phyloP scores from a whole-genome alignment of 2,888 invertebrate species.

The Acanthosoma haemorrhoidale region DNA sequence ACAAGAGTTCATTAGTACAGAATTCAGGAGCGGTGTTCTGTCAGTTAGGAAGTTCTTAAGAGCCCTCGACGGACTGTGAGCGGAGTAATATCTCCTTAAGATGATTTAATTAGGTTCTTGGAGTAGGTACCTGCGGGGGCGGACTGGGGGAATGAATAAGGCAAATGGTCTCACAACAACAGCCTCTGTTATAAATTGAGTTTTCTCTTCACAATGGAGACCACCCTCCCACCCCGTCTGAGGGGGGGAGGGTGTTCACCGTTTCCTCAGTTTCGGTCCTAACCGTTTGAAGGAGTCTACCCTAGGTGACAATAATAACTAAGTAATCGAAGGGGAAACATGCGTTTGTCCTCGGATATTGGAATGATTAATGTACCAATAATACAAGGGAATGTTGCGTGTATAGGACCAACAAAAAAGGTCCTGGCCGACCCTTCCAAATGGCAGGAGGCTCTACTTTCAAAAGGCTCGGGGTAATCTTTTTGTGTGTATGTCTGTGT shows the following conservation, averaged over 20 bases:
- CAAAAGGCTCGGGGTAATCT: no score
- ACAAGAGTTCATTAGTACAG: slow-evolving; percentile 7
- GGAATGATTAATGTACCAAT: no score
- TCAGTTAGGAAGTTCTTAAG: background rate
- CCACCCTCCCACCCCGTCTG: background rate
- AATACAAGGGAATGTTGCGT: no score
- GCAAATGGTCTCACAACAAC: slow-evolving; percentile 10
- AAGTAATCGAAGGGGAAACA: no score
- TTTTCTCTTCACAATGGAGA: slow-evolving; percentile 1
- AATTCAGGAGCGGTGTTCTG: background rate
- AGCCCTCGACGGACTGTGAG: background rate
- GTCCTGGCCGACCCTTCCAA: no score
- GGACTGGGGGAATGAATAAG: background rate
- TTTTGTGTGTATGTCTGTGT: no score
- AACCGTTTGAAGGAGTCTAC: no score
- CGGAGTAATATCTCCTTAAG: slow-evolving; percentile 10
- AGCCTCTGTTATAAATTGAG: slow-evolving; percentile 7
- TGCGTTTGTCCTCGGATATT: no score
- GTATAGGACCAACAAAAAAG: no score
- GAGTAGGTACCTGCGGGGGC: no score
- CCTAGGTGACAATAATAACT: background rate
- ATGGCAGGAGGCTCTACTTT: no score
- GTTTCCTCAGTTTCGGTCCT: slow-evolving; percentile 1
- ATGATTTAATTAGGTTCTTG: slow-evolving; percentile 3
- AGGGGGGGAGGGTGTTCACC: background rate